Conservation (phyloP, 2,113 vertebrate genomes). For the Anhinga rufa region DNA sequence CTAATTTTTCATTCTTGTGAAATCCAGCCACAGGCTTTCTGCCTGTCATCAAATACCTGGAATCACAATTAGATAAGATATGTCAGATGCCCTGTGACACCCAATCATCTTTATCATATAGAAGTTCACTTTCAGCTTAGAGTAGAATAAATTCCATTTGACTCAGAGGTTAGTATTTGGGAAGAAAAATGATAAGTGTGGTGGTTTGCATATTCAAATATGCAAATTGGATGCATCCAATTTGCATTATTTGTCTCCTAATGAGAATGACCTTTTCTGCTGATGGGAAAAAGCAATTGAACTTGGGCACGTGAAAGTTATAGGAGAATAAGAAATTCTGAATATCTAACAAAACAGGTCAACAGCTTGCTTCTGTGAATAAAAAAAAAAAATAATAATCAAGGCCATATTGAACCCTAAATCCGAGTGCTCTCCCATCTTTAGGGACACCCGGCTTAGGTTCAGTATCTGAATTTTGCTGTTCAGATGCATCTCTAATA, state of each 20-base stretch:
- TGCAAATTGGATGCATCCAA: conserved; percentile 30
- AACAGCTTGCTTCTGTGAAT: neutral
- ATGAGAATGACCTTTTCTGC: conserved; percentile 19
- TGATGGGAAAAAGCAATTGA: neutral
- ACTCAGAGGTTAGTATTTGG: neutral
- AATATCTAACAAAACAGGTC: neutral
- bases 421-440: neutral
- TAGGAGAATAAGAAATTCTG: neutral
- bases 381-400: neutral
- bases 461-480: neutral
- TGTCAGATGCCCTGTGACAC: conserved; percentile 1
- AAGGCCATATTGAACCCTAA: neutral
- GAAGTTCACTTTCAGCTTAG: conserved; percentile 5
- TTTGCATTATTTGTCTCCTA: conserved; percentile 15
- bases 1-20: conserved; percentile 40
- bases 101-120: conserved; percentile 21
- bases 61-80: conserved; percentile 27
- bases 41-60: conserved; percentile 22
- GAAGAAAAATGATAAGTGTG: conserved; percentile 21
- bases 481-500: neutral
- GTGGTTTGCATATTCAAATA: neutral
- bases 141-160: conserved; percentile 34
- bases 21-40: conserved; percentile 1
- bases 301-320: neutral
- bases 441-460: neutral